These are phyloP conservation scores for Tachystola acroxantha DNA, from an alignment of 2,888 invertebrate genomes.

Conservation along the genomic window DNA sequence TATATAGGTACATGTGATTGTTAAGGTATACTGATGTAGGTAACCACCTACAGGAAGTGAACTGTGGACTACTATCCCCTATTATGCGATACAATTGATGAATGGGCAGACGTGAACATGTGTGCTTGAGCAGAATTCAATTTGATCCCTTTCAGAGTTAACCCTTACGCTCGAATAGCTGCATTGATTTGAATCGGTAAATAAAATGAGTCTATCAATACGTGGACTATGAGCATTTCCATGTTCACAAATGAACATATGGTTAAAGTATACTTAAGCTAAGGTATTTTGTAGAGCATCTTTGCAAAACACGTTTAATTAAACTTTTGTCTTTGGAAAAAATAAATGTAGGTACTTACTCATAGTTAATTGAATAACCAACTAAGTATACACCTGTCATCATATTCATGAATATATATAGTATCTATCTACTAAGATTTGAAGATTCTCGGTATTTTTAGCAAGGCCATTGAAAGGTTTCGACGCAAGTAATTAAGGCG, in stretches of 20 bases:
- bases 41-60: conserved; percentile 45
- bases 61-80: conserved; percentile 60
- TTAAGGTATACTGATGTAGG: conserved; percentile 17
- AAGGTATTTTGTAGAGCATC: too few species aligned
- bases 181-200: conserved; percentile 68
- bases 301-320: too few species aligned
- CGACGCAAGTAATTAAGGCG: conserved; percentile 43
- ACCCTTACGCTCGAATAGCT: conserved; percentile 56
- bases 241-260: neutral
- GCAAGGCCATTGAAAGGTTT: conserved; percentile 14
- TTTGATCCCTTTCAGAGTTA: conserved; percentile 65
- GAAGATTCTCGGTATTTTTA: too few species aligned
- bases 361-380: too few species aligned
- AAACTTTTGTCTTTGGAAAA: too few species aligned
- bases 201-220: conserved; percentile 32
- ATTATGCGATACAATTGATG: conserved; percentile 67
- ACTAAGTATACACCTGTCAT: too few species aligned
- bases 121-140: conserved; percentile 66
- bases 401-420: too few species aligned
- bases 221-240: neutral
- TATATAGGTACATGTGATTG: conserved; percentile 12
- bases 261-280: too few species aligned
- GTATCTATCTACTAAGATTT: too few species aligned
- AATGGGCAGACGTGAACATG: conserved; percentile 62
- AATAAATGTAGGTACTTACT: too few species aligned